Conservation (phyloP, 1,140 invertebrate species). For the Procambarus clarkii region DNA sequence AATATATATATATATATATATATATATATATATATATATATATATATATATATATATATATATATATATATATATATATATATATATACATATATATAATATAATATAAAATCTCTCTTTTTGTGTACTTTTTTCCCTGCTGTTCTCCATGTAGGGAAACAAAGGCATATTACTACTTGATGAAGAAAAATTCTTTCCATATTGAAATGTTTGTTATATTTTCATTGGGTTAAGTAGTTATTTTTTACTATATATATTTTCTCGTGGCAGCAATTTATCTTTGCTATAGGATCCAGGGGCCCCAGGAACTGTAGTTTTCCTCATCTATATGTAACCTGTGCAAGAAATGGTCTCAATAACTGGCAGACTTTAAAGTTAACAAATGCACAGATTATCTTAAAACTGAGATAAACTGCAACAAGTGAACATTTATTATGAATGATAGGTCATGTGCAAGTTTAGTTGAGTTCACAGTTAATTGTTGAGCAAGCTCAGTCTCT, state of each 20-base stretch:
- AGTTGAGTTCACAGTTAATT: neutral
- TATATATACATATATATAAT: conserved; percentile 19
- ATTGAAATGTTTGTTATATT: too few species aligned
- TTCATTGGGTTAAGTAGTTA: neutral
- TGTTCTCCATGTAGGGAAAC: conserved; percentile 10
- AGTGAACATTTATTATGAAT: neutral
- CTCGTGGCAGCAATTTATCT: conserved; percentile 15
- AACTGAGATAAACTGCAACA: neutral
- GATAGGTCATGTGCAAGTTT: neutral
- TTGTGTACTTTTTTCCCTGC: neutral
- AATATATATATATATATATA: neutral
- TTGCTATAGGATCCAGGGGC: conserved; percentile 24
- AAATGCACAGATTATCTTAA: neutral
- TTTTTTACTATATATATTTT: conserved; percentile 10
- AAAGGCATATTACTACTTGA: conserved; percentile 6
- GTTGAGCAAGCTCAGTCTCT: neutral
- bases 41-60: neutral
- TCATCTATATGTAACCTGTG: neutral
- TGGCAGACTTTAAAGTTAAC: neutral
- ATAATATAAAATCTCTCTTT: neutral
- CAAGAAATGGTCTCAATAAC: neutral
- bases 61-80: conserved; percentile 1
- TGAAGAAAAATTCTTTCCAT: too few species aligned
- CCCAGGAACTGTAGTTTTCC: conserved; percentile 1
- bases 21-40: neutral